These are phyloP conservation scores for Leucoraja ocellata DNA, from an alignment of 2,797 vertebrate species.

Conservation along the genomic window DNA sequence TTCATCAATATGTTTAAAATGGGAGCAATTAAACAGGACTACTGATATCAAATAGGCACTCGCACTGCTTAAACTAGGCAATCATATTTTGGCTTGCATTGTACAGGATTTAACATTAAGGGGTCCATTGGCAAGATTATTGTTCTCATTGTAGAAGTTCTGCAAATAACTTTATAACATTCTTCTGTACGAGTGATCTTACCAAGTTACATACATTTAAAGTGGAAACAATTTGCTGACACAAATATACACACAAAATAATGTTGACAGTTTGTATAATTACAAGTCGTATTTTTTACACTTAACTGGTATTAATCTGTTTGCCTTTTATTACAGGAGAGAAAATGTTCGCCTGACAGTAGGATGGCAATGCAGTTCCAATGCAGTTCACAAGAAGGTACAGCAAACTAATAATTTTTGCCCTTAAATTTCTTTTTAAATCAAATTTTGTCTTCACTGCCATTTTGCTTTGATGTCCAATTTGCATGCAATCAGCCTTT, in stretches of 20 bases:
- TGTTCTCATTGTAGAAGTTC: not conserved
- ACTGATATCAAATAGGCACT: not conserved
- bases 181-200: not conserved
- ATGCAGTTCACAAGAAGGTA: slow-evolving; percentile 39
- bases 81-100: not conserved
- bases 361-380: slow-evolving; percentile 39
- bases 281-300: too few species aligned
- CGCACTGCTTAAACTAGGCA: not conserved
- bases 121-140: not conserved
- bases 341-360: slow-evolving; percentile 14
- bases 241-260: not conserved
- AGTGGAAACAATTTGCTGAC: not conserved
- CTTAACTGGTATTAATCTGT: not conserved
- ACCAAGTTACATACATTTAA: not conserved
- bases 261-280: too few species aligned
- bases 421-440: not conserved
- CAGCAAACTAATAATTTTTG: not conserved
- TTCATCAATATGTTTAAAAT: not conserved
- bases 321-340: slow-evolving; percentile 30
- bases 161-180: not conserved
- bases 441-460: not conserved
- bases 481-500: not conserved
- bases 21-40: not conserved
- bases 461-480: not conserved
- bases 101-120: not conserved